Evolutionary conservation across 2,113 vertebrate genomes (phyloP).

Genomic region (Rhinogobius similis): DNA sequence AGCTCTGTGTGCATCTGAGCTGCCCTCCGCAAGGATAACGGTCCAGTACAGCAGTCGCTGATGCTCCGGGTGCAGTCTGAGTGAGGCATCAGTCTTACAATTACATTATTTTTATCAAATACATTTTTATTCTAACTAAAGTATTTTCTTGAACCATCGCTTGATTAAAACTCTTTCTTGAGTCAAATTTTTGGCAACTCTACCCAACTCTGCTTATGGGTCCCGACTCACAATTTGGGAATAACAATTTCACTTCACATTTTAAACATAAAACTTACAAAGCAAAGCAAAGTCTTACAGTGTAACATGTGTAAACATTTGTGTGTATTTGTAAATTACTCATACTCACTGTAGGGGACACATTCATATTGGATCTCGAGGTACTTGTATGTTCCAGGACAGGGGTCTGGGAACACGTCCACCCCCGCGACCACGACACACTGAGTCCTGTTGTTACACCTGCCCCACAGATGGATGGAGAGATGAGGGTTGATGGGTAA

Average conservation of each 20-base stretch:
- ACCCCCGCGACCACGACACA: conserved; percentile 91
- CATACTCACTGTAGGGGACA: conserved; percentile 92
- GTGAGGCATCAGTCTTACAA: too few species aligned
- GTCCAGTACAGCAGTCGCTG: too few species aligned
- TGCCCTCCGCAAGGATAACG: too few species aligned
- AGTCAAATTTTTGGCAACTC: not conserved
- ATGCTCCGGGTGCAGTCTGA: too few species aligned
- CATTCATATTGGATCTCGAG: conserved; percentile 95
- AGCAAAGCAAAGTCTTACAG: conserved; percentile 2
- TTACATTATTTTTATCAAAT: too few species aligned
- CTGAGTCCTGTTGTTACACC: conserved; percentile 94
- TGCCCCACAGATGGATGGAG: conserved; percentile 49
- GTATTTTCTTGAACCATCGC: too few species aligned
- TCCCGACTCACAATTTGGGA: not conserved
- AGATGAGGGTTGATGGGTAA: conserved; percentile 32
- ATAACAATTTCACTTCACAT: not conserved
- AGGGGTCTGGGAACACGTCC: conserved; percentile 90
- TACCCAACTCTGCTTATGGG: not conserved
- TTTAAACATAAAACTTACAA: not conserved
- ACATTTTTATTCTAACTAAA: too few species aligned
- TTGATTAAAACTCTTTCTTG: not conserved
- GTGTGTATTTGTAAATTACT: conserved; percentile 2
- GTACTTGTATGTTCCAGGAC: conserved; percentile 94
- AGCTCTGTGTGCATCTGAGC: too few species aligned
- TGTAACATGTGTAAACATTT: conserved; percentile 2